Evolutionary conservation across 1,140 invertebrate species (phyloP).

Genomic region (Thereuonema tuberculata): DNA sequence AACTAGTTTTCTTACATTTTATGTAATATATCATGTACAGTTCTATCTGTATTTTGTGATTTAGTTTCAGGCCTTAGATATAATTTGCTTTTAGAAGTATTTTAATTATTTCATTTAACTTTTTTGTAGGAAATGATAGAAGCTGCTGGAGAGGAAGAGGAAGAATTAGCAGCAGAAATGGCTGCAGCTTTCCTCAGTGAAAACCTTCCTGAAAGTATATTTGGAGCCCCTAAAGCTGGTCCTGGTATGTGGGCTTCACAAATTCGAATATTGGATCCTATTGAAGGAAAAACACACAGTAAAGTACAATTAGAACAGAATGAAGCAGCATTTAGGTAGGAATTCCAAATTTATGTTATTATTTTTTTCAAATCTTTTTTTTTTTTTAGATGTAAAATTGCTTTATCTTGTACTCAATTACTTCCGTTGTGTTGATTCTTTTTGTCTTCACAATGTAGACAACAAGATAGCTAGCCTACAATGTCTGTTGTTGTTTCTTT

Average conservation of each 20-base stretch:
- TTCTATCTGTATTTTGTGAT: too few relatives aligned
- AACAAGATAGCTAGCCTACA: too few relatives aligned
- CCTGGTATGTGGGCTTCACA: slow-evolving; percentile 94
- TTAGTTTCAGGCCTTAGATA: not conserved
- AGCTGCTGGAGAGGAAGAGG: slow-evolving; percentile 86
- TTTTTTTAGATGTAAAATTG: not conserved
- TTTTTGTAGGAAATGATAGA: slow-evolving; percentile 99
- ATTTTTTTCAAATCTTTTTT: too few relatives aligned
- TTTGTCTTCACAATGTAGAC: too few relatives aligned
- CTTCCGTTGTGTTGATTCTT: too few relatives aligned
- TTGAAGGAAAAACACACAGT: slow-evolving; percentile 63
- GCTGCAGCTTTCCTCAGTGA: slow-evolving; percentile 92
- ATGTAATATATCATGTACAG: too few relatives aligned
- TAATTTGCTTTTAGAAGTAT: not conserved
- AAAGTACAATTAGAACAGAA: slow-evolving; percentile 82
- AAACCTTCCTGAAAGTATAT: slow-evolving; percentile 80
- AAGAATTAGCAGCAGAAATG: slow-evolving; percentile 89
- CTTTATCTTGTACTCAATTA: too few relatives aligned
- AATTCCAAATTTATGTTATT: slow-evolving; percentile 12
- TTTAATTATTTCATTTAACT: slow-evolving; percentile 35
- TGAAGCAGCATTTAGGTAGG: slow-evolving; percentile 82
- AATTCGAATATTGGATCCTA: slow-evolving; percentile 80
- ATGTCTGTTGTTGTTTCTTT: too few relatives aligned
- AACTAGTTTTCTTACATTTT: too few relatives aligned
- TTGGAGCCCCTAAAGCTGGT: slow-evolving; percentile 92